These are phyloP conservation scores for Cassiopea andromeda DNA, from an alignment of 30 jellyfish, hydroid and myxozoan species.

Conservation along the genomic window DNA sequence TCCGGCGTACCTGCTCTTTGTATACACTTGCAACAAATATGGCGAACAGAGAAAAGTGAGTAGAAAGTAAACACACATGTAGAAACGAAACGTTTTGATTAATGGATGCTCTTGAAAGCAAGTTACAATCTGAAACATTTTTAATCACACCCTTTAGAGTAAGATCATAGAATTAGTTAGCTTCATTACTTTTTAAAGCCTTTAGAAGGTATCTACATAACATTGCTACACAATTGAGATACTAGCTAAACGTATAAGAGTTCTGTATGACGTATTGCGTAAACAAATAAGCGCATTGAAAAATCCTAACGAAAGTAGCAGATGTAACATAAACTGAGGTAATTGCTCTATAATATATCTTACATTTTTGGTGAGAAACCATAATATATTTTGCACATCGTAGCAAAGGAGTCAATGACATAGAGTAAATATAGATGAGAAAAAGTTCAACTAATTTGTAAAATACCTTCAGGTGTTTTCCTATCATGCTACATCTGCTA, in stretches of 20 bases:
- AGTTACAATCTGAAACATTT: slow-evolving; percentile 24
- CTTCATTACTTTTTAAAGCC: slow-evolving; percentile 3
- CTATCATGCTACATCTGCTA: not conserved
- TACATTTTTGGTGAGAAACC: too few relatives aligned
- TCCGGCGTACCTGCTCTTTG: too few relatives aligned
- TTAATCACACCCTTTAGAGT: slow-evolving; percentile 30
- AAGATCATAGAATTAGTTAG: slow-evolving; percentile 26
- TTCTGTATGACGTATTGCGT: not conserved
- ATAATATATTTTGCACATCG: too few relatives aligned
- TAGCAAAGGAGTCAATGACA: too few relatives aligned
- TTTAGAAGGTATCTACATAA: slow-evolving; percentile 23
- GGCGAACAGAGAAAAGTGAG: not conserved
- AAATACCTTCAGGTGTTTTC: not conserved
- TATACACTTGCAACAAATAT: too few relatives aligned
- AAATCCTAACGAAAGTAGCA: not conserved
- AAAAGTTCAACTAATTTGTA: too few relatives aligned
- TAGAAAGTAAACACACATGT: not conserved
- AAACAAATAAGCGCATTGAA: not conserved
- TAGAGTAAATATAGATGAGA: too few relatives aligned
- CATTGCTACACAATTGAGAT: not conserved
- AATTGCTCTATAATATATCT: too few relatives aligned
- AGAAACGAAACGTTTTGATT: slow-evolving; percentile 6
- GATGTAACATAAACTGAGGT: not conserved
- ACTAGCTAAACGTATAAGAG: slow-evolving; percentile 1
- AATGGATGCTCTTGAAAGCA: slow-evolving; percentile 35